Evolutionary conservation across 2,113 vertebrate species (phyloP).

Genomic region (Gila orcuttii): DNA sequence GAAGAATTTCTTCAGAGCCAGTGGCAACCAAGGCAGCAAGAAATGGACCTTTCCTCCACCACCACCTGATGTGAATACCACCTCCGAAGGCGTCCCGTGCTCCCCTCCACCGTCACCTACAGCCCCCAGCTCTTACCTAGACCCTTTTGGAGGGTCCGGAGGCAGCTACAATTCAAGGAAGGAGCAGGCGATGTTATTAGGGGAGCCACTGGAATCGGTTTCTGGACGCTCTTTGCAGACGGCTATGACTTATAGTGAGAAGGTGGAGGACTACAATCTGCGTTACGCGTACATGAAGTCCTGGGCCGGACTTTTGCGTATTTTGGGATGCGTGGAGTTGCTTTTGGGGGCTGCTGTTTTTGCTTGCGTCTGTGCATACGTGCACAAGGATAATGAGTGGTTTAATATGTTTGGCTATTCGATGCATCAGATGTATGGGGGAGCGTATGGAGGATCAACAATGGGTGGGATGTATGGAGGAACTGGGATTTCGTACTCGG

Average conservation of each 20-base stretch:
- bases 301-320: conserved; percentile 90
- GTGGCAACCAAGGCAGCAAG: conserved; percentile 62
- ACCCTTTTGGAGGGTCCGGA: conserved; percentile 76
- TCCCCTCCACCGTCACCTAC: conserved; percentile 86
- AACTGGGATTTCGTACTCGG: conserved; percentile 79
- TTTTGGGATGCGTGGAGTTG: conserved; percentile 83
- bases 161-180: conserved; percentile 79
- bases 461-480: conserved; percentile 67
- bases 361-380: conserved; percentile 92
- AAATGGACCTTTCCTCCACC: conserved; percentile 67
- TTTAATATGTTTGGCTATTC: conserved; percentile 90
- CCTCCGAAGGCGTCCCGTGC: conserved; percentile 80
- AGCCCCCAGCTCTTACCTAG: conserved; percentile 71
- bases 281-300: conserved; percentile 95
- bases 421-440: conserved; percentile 76
- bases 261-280: conserved; percentile 82
- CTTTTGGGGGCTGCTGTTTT: conserved; percentile 89
- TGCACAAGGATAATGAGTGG: conserved; percentile 97
- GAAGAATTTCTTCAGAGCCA: conserved; percentile 89
- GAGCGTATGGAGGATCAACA: conserved; percentile 60
- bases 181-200: conserved; percentile 76
- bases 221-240: conserved; percentile 73
- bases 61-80: conserved; percentile 67
- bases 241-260: conserved; percentile 81
- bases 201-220: conserved; percentile 73